Percentiles rank a stretch among this genome's conserved stretches.
Conservation (phyloP, 2,888 invertebrate genomes). For the Kryphioiulus occultus region DNA sequence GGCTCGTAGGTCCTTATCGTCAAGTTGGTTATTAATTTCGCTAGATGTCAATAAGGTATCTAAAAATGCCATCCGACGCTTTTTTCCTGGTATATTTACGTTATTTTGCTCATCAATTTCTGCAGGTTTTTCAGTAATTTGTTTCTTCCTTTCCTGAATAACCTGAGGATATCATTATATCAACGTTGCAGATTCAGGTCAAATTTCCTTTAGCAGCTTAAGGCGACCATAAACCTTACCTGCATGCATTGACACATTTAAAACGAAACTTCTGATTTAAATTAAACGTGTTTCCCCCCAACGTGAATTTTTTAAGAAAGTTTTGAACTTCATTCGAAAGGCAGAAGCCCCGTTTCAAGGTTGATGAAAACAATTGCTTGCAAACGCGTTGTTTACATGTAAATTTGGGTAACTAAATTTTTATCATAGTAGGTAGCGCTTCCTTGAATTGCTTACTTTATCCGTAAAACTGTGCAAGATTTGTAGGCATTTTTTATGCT, state of each 20-base stretch:
- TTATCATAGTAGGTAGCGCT: neutral
- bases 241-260: too few species aligned
- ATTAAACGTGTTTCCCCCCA: too few species aligned
- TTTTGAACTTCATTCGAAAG: too few species aligned
- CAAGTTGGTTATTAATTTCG: slow-evolving; percentile 60
- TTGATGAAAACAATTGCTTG: too few species aligned
- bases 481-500: slow-evolving; percentile 52
- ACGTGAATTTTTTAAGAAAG: too few species aligned
- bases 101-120: slow-evolving; percentile 24
- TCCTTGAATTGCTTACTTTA: neutral
- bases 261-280: too few species aligned
- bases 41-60: slow-evolving; percentile 61
- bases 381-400: too few species aligned
- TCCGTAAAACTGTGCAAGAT: slow-evolving; percentile 53
- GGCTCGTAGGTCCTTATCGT: slow-evolving; percentile 65
- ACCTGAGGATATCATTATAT: neutral
- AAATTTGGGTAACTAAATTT: too few species aligned
- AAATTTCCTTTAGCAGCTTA: neutral
- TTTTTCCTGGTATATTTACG: slow-evolving; percentile 42
- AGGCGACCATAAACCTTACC: neutral
- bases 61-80: slow-evolving; percentile 60
- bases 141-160: slow-evolving; percentile 6
- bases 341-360: too few species aligned
- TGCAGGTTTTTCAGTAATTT: neutral
- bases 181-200: neutral